phyloP scores from a whole-genome alignment of 2,888 invertebrate genomes.

The Drosophila maculinotata region DNA sequence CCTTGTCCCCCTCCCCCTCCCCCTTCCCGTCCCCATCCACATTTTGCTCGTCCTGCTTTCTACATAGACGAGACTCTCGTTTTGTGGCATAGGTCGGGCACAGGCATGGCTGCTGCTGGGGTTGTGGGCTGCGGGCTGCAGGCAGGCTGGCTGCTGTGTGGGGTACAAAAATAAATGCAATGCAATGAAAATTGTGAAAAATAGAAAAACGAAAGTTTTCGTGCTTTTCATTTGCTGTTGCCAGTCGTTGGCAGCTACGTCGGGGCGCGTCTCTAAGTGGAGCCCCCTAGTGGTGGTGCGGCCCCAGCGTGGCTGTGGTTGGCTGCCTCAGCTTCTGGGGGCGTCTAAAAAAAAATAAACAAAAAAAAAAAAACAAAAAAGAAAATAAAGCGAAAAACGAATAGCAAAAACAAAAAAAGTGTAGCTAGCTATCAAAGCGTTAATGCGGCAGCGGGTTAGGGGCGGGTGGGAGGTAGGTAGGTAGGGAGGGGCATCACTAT shows the following conservation, averaged over 20 bases:
- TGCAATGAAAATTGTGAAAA: conserved; percentile 80
- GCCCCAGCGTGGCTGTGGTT: conserved; percentile 74
- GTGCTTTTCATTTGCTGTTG: conserved; percentile 83
- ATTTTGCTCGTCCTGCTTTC: conserved; percentile 27
- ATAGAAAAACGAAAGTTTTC: conserved; percentile 82
- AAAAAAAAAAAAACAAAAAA: conserved; percentile 23
- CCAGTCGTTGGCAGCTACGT: conserved; percentile 52
- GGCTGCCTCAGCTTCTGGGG: conserved; percentile 69
- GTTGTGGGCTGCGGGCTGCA: too few relatives aligned
- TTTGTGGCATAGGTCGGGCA: conserved; percentile 41
- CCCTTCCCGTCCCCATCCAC: conserved; percentile 1
- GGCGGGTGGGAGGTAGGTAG: conserved; percentile 10
- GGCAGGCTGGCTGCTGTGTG: too few relatives aligned
- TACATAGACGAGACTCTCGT: conserved; percentile 36
- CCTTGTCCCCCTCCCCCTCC: conserved; percentile 13
- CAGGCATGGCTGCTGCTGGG: conserved; percentile 1
- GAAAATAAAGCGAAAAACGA: too few relatives aligned
- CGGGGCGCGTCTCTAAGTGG: conserved; percentile 67
- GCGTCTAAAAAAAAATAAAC: conserved; percentile 54
- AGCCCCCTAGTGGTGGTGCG: conserved; percentile 68
- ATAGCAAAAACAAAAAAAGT: conserved; percentile 13
- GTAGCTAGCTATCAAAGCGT: neutral
- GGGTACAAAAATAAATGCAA: conserved; percentile 68
- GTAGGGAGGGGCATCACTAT: conserved; percentile 67
- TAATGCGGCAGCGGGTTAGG: neutral